Conservation (phyloP, 2,797 vertebrate genomes). For the Steatocranus sp. region DNA sequence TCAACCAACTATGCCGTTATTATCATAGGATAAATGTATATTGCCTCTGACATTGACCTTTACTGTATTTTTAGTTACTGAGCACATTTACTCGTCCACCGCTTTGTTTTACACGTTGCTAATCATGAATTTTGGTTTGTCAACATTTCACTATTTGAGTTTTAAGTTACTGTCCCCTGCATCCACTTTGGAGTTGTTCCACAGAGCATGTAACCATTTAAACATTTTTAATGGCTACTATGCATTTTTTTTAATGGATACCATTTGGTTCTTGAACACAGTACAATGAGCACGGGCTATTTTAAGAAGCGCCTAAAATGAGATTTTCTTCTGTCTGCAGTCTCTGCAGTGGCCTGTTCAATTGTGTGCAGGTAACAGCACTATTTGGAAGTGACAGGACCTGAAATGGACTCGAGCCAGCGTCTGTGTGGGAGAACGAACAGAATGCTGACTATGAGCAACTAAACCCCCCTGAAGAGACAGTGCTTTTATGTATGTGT, state of each 20-base stretch:
- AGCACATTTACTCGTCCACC: neutral
- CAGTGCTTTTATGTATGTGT: conserved; percentile 17
- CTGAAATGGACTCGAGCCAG: conserved; percentile 53
- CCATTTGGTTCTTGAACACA: neutral
- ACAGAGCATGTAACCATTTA: neutral
- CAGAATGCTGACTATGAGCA: conserved; percentile 63
- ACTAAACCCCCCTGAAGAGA: conserved; percentile 43
- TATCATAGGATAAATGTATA: neutral
- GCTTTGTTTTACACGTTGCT: neutral
- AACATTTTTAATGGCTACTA: neutral
- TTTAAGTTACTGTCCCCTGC: neutral
- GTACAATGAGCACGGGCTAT: neutral
- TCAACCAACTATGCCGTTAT: neutral
- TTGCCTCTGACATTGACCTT: neutral
- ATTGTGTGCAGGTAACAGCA: conserved; percentile 40
- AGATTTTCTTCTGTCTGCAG: conserved; percentile 2
- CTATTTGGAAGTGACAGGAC: conserved; percentile 53
- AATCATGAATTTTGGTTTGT: neutral
- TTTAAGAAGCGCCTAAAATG: conserved; percentile 17
- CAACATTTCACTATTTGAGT: neutral
- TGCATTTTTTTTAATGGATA: neutral
- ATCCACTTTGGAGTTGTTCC: neutral
- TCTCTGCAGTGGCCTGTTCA: conserved; percentile 29
- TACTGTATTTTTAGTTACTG: neutral
- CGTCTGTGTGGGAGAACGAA: conserved; percentile 22